Percentiles rank a stretch among this genome's conserved stretches.
Conservation (phyloP, 2,797 vertebrate genomes). For the Muraenolepis orangiensis region DNA sequence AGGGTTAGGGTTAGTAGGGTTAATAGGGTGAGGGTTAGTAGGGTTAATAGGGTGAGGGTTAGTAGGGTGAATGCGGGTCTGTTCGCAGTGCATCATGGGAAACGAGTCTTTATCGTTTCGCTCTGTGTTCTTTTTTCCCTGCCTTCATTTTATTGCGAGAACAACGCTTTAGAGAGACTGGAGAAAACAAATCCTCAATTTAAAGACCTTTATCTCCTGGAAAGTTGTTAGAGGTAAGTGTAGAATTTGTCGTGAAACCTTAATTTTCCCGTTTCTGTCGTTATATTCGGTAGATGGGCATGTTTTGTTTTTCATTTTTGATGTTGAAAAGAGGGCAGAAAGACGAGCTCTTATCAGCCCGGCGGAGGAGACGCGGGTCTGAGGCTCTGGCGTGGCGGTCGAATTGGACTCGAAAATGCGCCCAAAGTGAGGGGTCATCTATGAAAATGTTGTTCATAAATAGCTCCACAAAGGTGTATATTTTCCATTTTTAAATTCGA, state of each 20-base stretch:
- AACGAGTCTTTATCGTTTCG: conserved; percentile 64
- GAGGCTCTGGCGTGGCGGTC: conserved; percentile 50
- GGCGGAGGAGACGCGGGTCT: conserved; percentile 58
- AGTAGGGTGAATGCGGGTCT: no score
- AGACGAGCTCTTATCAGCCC: conserved; percentile 58
- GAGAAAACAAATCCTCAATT: conserved; percentile 55
- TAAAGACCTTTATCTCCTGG: conserved; percentile 38
- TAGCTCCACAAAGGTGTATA: conserved; percentile 53
- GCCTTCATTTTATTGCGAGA: conserved; percentile 70
- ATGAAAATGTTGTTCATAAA: conserved; percentile 58
- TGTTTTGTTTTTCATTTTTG: conserved; percentile 56
- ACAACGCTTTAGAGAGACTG: conserved; percentile 69
- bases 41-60: no score
- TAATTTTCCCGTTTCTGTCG: conserved; percentile 33
- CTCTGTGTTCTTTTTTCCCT: conserved; percentile 63
- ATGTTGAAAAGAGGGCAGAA: conserved; percentile 52
- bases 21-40: no score
- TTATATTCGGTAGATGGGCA: conserved; percentile 28
- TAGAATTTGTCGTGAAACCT: conserved; percentile 39
- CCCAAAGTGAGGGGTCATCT: conserved; percentile 66
- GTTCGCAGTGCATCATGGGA: conserved; percentile 70
- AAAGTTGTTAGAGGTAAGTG: conserved; percentile 59
- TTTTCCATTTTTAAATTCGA: conserved; percentile 41
- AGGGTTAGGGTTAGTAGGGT: no score
- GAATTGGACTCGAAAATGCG: conserved; percentile 67